phyloP scores from a whole-genome alignment of 30 jellyfish, hydroid and myxozoan genomes.

The Calvadosia cruxmelitensis region DNA sequence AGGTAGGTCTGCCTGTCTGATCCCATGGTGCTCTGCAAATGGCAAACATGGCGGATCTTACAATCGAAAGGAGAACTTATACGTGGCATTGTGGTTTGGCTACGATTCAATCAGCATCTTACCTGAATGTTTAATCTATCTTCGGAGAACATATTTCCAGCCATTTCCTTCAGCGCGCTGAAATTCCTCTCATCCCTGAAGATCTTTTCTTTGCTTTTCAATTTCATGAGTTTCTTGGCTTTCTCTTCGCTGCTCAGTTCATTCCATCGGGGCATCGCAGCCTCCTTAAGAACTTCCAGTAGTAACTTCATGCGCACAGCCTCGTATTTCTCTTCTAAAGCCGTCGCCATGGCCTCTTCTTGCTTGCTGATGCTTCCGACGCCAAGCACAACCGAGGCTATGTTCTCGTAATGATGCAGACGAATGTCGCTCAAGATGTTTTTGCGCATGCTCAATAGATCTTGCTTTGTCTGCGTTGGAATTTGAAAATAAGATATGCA shows the following conservation, averaged over 20 bases:
- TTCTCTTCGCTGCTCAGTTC: neutral
- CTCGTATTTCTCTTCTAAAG: neutral
- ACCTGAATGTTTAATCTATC: too few relatives aligned
- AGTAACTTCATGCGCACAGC: neutral
- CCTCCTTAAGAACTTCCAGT: neutral
- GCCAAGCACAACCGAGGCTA: conserved; percentile 73
- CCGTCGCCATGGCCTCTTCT: conserved; percentile 34
- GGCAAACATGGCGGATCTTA: too few relatives aligned
- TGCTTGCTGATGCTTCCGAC: conserved; percentile 46
- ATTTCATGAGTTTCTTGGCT: neutral
- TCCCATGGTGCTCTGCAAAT: too few relatives aligned
- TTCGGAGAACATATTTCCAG: too few relatives aligned
- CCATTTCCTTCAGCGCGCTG: neutral
- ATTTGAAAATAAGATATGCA: too few relatives aligned
- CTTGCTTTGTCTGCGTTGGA: too few relatives aligned
- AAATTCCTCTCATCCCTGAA: neutral
- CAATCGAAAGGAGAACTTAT: too few relatives aligned
- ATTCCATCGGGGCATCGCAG: neutral
- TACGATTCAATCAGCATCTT: neutral
- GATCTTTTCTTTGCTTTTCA: neutral
- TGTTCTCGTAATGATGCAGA: too few relatives aligned
- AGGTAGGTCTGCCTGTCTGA: too few relatives aligned
- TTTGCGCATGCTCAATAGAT: too few relatives aligned
- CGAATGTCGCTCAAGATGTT: too few relatives aligned
- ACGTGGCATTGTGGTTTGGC: too few relatives aligned